phyloP scores from a whole-genome alignment of 1,140 invertebrate genomes.

The Nomia melanderi region DNA sequence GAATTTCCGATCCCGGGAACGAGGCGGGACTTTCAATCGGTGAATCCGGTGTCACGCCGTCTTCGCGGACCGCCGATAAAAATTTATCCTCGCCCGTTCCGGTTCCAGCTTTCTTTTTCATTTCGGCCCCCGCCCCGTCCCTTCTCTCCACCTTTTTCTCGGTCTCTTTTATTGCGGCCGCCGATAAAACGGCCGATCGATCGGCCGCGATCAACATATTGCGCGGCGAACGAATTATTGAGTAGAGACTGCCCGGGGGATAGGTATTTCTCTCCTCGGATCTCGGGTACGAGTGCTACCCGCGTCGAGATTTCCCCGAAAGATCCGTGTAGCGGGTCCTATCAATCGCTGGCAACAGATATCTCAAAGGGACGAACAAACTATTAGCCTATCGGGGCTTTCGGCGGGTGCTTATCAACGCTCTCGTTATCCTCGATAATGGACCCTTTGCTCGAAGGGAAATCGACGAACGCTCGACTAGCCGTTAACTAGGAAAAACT shows the following conservation, averaged over 20 bases:
- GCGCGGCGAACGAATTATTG: conserved; percentile 18
- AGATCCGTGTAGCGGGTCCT: background rate
- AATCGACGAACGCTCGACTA: too few species aligned
- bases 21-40: conserved; percentile 23
- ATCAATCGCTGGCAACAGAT: background rate
- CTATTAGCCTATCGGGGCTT: too few species aligned
- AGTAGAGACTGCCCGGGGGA: background rate
- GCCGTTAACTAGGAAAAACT: too few species aligned
- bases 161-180: conserved; percentile 8
- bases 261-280: background rate
- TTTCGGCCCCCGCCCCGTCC: background rate
- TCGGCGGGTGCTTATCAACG: too few species aligned
- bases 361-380: too few species aligned
- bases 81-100: conserved; percentile 24
- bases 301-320: background rate
- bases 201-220: conserved; percentile 36
- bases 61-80: conserved; percentile 30
- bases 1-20: background rate
- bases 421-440: too few species aligned
- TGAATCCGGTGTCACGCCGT: background rate
- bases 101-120: conserved; percentile 21
- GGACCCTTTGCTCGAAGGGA: too few species aligned
- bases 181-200: conserved; percentile 42
- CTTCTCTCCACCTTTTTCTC: too few species aligned
- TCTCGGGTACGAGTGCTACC: background rate